These are phyloP conservation scores for Hylyphantes graminicola DNA, from an alignment of 1,140 invertebrate genomes.

Conservation along the genomic window DNA sequence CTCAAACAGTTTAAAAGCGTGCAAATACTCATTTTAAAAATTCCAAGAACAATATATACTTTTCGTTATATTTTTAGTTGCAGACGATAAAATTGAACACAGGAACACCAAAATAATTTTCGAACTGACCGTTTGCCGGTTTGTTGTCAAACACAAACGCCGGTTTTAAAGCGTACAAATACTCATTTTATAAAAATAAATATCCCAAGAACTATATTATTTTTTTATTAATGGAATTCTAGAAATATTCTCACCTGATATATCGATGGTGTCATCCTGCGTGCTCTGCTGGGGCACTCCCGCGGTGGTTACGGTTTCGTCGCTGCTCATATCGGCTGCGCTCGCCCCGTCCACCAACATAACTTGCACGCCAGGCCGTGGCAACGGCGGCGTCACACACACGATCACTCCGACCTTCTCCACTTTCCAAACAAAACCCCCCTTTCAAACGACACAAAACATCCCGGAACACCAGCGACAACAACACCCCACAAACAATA, in stretches of 20 bases:
- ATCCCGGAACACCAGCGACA: background rate
- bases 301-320: conserved; percentile 27
- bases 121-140: background rate
- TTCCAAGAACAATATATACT: no score
- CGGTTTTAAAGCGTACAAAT: background rate
- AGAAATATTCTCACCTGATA: conserved; percentile 17
- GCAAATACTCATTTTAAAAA: no score
- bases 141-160: conserved; percentile 2
- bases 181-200: no score
- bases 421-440: conserved; percentile 18
- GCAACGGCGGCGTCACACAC: conserved; percentile 11
- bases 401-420: conserved; percentile 29
- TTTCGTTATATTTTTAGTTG: no score
- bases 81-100: no score
- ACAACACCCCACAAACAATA: conserved; percentile 1
- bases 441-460: conserved; percentile 12
- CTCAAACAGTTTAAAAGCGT: no score
- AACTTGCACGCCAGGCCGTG: conserved; percentile 16
- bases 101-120: no score
- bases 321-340: conserved; percentile 11
- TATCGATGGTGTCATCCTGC: conserved; percentile 36
- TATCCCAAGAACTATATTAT: no score
- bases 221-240: background rate
- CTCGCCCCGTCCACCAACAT: conserved; percentile 32
- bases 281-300: conserved; percentile 10